Percentiles rank a stretch among this genome's conserved stretches.
Conservation (phyloP, 2,888 invertebrate genomes). For the Eupithecia pulchellata region DNA sequence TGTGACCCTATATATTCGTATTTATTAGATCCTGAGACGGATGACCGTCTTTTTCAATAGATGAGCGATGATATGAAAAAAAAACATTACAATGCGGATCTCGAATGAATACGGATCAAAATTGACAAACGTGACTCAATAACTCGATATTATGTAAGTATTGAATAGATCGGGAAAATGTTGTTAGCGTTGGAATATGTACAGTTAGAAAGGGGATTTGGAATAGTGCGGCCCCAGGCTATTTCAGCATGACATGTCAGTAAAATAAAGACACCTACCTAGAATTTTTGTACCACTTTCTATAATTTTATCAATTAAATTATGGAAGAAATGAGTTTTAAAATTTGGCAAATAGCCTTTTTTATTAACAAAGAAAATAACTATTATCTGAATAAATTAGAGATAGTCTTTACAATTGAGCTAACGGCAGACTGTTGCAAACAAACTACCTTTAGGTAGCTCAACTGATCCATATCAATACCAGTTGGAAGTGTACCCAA, state of each 20-base stretch:
- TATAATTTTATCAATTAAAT: constrained; percentile 10
- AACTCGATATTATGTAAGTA: constrained; percentile 25
- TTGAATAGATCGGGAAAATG: constrained; percentile 24
- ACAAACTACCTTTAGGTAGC: too few species aligned
- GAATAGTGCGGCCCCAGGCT: constrained; percentile 43
- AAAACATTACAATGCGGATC: constrained; percentile 19
- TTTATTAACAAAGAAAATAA: too few species aligned
- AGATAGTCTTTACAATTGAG: too few species aligned
- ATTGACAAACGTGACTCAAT: constrained; percentile 37
- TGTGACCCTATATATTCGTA: constrained; percentile 1
- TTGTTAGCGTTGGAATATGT: constrained; percentile 4
- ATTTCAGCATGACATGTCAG: too few species aligned
- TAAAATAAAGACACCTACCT: not conserved
- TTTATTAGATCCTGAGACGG: not conserved
- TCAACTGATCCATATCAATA: too few species aligned
- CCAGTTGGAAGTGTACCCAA: too few species aligned
- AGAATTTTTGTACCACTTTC: constrained; percentile 18
- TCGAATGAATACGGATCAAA: constrained; percentile 21
- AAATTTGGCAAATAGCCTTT: too few species aligned
- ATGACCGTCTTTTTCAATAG: constrained; percentile 19
- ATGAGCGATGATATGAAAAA: constrained; percentile 22
- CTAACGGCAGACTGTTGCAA: too few species aligned
- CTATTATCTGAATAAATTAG: too few species aligned
- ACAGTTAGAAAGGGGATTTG: not conserved
- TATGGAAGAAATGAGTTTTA: too few species aligned